Evolutionary conservation across 2,113 vertebrate genomes (phyloP), one percentile per base, ranked within the genome.

Genomic region (Albula goreensis): DNA sequence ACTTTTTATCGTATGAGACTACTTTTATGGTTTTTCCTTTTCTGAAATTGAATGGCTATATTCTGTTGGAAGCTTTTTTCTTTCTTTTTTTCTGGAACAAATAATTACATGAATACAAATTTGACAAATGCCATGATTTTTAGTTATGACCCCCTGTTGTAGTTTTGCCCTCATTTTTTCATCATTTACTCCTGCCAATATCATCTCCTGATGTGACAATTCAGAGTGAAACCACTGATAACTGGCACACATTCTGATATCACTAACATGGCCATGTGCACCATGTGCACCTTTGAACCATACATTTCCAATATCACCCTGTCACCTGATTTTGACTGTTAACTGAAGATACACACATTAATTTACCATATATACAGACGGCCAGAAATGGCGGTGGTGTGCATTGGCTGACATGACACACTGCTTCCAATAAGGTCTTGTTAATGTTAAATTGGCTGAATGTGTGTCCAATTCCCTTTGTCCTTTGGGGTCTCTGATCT

Each of bases 371-470:
- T 56, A 25, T 83, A 83, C 66, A 83, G 84, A 80, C 79, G 41
- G 25, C 41, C 50, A 70, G 48, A 78, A 86, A 79, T 50, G 19
- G 41, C 63, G 49, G 9, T 48, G 7, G 13, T 41, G 60, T 78
- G 60, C 91, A 91, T 92, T 89, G 91, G 81, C 83, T 53, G 83
- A 57, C 91, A 90, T 89, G 83, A 92, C 92, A 91, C 92, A 91
- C 92, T 91, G 93, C 93, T 92, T 93, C 92, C 95, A 96, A 95
- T 96, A 95, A 95, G 93, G 93, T 94, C 93, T 95, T 92, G 94
- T 95, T 95, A 96, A 95, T 93, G 91, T 88, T 93, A 94, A 95
- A 94, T 95, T 95, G 95, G 93, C 93, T 94, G 93, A 94, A 92
- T 95, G 94, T 94, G 93, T 93, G 93, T 95, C 93, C 94, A 94